Evolutionary conservation across 2,888 invertebrate species (phyloP).

Genomic region (Drosophila nr. perissopoda): DNA sequence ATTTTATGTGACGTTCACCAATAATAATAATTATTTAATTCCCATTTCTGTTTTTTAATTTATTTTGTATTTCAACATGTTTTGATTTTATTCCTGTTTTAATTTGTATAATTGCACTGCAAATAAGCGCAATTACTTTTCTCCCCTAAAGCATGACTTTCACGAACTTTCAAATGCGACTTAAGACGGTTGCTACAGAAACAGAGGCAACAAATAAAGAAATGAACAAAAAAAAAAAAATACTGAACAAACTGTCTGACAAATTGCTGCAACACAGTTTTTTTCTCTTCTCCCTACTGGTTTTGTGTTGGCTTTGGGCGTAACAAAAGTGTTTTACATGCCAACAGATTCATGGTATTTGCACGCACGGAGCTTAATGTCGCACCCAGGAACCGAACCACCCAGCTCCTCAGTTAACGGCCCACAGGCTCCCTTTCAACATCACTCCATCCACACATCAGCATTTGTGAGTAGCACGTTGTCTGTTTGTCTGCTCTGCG

Average conservation of each 20-base stretch:
- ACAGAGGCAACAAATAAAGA: constrained; percentile 10
- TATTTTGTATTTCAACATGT: constrained; percentile 9
- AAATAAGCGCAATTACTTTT: constrained; percentile 71
- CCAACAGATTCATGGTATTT: constrained; percentile 80
- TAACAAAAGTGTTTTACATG: constrained; percentile 79
- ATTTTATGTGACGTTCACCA: constrained; percentile 22
- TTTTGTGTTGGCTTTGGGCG: constrained; percentile 71
- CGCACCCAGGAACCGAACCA: constrained; percentile 48
- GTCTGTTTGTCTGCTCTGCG: constrained; percentile 68
- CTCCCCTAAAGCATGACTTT: constrained; percentile 52
- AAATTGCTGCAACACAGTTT: constrained; percentile 74
- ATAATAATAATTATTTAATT: constrained; percentile 31
- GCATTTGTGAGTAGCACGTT: constrained; percentile 73
- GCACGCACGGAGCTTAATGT: constrained; percentile 82
- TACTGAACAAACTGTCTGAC: constrained; percentile 78
- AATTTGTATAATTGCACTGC: constrained; percentile 75
- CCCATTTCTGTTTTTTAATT: constrained; percentile 6
- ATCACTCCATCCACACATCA: constrained; percentile 42
- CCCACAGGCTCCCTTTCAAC: constrained; percentile 18
- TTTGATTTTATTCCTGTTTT: constrained; percentile 36
- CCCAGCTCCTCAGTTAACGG: constrained; percentile 9
- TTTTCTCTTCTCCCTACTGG: constrained; percentile 28
- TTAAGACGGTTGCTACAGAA: constrained; percentile 60
- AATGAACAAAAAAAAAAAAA: constrained; percentile 22
- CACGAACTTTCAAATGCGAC: constrained; percentile 72